These are phyloP conservation scores for Arctia plantaginis DNA, from an alignment of 2,888 invertebrate genomes.

Conservation along the genomic window DNA sequence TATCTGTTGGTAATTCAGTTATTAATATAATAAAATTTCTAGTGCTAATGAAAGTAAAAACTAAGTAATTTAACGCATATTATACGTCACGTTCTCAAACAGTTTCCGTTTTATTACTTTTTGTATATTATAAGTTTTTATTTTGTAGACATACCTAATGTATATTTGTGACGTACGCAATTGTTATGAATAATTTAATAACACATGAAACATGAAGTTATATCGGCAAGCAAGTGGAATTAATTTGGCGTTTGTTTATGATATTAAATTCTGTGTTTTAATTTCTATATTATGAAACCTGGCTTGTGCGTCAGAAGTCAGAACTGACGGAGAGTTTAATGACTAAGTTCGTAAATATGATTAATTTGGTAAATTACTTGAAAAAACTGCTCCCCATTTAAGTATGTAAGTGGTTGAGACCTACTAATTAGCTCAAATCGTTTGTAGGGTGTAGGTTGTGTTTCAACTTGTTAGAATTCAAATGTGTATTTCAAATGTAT, in stretches of 20 bases:
- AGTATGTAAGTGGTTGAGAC: not conserved
- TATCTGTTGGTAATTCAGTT: not conserved
- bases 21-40: not conserved
- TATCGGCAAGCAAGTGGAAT: constrained; percentile 7
- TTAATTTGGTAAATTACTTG: not conserved
- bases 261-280: not conserved
- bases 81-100: constrained; percentile 16
- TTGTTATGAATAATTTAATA: not conserved
- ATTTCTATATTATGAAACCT: not conserved
- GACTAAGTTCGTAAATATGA: not conserved
- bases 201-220: not conserved
- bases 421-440: not conserved
- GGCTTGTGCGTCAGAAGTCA: not conserved
- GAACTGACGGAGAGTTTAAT: not conserved
- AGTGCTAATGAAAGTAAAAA: not conserved
- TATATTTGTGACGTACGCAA: not conserved
- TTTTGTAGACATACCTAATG: not conserved
- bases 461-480: not conserved
- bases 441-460: not conserved
- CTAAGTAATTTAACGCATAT: not conserved
- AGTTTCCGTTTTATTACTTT: not conserved
- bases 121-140: not conserved
- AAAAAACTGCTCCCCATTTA: not conserved
- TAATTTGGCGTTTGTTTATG: not conserved
- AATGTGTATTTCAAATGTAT: not conserved